phyloP scores from a whole-genome alignment of 2,797 vertebrate species.

The Semotilus atromaculatus region DNA sequence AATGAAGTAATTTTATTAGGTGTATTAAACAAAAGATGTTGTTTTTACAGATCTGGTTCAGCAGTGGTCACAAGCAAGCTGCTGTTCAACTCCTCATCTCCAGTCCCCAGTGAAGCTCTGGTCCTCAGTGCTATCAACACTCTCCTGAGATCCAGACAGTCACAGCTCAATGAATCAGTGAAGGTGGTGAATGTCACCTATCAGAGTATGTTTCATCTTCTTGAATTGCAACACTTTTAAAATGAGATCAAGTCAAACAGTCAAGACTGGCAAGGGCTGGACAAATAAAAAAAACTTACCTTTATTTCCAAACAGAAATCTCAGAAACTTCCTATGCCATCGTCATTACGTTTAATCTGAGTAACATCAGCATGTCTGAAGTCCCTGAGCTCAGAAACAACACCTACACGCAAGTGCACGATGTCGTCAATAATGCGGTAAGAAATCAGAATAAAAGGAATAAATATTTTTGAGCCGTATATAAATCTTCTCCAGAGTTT shows the following conservation, averaged over 20 bases:
- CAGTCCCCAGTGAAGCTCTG: constrained; percentile 25
- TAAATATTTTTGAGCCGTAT: too few species aligned
- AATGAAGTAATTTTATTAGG: background rate
- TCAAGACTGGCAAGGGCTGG: too few species aligned
- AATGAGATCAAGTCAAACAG: too few species aligned
- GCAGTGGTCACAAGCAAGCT: constrained; percentile 19
- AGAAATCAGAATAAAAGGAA: background rate
- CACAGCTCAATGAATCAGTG: constrained; percentile 8
- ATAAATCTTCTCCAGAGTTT: background rate
- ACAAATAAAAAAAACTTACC: too few species aligned
- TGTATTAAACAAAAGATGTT: rapidly evolving
- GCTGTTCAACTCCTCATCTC: constrained; percentile 33
- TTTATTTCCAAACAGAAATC: too few species aligned
- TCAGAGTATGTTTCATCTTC: background rate
- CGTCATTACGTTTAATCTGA: too few species aligned
- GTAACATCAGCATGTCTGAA: background rate
- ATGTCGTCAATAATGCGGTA: background rate
- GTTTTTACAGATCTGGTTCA: constrained; percentile 1
- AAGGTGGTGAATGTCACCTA: background rate
- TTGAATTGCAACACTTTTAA: too few species aligned
- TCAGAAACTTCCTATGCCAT: too few species aligned
- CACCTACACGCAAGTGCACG: rapidly evolving
- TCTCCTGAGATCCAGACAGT: background rate
- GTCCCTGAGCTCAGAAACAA: background rate
- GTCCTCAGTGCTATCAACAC: background rate